Percentiles rank a stretch among this genome's conserved stretches.
phyloP scores from a whole-genome alignment of 2,797 vertebrate species.

The Macropus fuliginosus region DNA sequence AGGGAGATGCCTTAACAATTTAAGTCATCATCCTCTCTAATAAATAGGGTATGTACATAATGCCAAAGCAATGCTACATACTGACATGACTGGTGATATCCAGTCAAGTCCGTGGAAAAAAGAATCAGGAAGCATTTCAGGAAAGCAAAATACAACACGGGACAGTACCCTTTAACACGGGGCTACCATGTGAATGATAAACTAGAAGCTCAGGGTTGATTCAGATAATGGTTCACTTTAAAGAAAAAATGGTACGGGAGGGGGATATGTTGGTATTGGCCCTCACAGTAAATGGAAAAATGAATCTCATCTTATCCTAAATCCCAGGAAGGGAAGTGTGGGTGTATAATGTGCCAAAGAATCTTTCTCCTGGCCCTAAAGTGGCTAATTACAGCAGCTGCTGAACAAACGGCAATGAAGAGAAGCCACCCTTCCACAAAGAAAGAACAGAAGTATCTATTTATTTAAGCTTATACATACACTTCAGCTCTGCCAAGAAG shows the following conservation, averaged over 20 bases:
- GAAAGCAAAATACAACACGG: constrained; percentile 41
- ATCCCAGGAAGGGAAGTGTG: constrained; percentile 55
- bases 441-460: constrained; percentile 7
- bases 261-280: constrained; percentile 48
- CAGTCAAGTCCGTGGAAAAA: not conserved
- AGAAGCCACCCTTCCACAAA: constrained; percentile 38
- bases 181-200: constrained; percentile 21
- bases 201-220: constrained; percentile 4
- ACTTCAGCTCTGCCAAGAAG: constrained; percentile 38
- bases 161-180: constrained; percentile 34
- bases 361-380: constrained; percentile 51
- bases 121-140: constrained; percentile 27
- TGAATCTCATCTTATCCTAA: constrained; percentile 67
- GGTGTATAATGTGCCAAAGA: constrained; percentile 51
- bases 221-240: constrained; percentile 54
- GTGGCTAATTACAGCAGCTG: constrained; percentile 58
- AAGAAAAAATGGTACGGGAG: constrained; percentile 54
- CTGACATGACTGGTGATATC: not conserved
- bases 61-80: constrained; percentile 20
- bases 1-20: constrained; percentile 37
- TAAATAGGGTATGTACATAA: constrained; percentile 39
- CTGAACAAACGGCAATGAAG: constrained; percentile 61
- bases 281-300: constrained; percentile 66
- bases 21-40: not conserved
- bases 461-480: constrained; percentile 44